Base-by-base conservation (phyloP, 2,888 invertebrate genomes). In the Pyrgus malvae region DNA sequence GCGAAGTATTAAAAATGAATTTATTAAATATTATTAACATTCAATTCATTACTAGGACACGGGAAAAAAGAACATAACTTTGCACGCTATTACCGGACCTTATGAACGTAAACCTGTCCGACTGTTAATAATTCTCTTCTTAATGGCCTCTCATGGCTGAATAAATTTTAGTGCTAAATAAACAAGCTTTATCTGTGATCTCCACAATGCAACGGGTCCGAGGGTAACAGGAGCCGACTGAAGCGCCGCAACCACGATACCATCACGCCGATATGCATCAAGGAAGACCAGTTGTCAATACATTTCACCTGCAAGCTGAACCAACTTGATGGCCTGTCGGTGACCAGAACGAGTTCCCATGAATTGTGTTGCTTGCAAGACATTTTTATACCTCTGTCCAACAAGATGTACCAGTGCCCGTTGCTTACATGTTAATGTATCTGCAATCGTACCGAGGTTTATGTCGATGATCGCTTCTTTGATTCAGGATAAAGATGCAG, bases 221-320 rank as follows among this genome's bases (percentile, higher is more conserved):
- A 73, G 80, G 80, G 77, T 70, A 76, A 74, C 82, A 75, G 83
- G 73, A 76, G 83, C 81, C 83, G 84, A 80, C 87, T 83, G 83
- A 85, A 86, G 83, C 83, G 86, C 87, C 87, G 88, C 81, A 69
- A 65, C 69, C 69, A 67, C 77, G 88, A 88, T 88, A 88, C 80
- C 83, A 89, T 88, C 89, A 87, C 84, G 69, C 83, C 83, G 89
- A 89, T 90, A 89, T 70, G 77, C 80, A 90, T 90, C 89, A 86
- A 88, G 89, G 89, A 89, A 89, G 89, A 87, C 89, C 83, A 87
- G 78, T 85, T 87, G 89, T 90, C 89, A 88, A 88, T 89, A 88
- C 88, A 85, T 82, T 83, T 88, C 88, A 89, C 86, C 83, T 85
- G 88, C 78, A 72, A 76, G 69, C 74, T 72, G 69, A 72, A 54